phyloP scores from a whole-genome alignment of 1,140 invertebrate species.

The Eurosta solidaginis region DNA sequence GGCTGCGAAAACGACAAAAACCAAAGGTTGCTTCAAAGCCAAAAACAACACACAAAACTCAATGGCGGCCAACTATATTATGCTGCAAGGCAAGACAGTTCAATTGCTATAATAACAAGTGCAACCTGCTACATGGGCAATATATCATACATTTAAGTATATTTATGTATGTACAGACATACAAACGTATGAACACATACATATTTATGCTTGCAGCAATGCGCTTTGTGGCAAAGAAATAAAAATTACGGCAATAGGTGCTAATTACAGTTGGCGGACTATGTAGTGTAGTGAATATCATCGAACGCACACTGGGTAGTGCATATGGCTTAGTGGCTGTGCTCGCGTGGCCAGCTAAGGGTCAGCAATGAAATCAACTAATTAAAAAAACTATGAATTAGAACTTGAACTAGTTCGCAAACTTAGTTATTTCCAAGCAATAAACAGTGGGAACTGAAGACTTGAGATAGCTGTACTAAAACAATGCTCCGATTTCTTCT shows the following conservation, averaged over 20 bases:
- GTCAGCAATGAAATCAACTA: no score
- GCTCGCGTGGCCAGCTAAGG: no score
- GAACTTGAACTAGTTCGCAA: no score
- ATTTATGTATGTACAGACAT: no score
- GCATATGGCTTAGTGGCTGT: no score
- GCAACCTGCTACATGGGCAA: neutral
- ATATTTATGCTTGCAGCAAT: neutral
- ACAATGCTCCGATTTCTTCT: no score
- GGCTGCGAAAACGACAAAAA: neutral
- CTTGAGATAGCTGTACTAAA: no score
- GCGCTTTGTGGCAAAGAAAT: slow-evolving; percentile 8
- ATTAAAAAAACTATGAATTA: no score
- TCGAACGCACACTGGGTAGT: neutral
- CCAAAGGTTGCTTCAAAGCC: neutral
- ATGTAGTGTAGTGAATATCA: neutral
- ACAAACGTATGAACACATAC: neutral
- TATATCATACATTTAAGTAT: no score
- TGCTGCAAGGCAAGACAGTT: neutral
- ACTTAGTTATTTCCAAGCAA: no score
- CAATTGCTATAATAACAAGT: slow-evolving; percentile 22
- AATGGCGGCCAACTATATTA: neutral
- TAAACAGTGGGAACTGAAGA: no score
- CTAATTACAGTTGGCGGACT: slow-evolving; percentile 21
- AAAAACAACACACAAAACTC: neutral
- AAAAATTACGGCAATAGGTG: slow-evolving; percentile 28